Conservation (phyloP, 2,888 invertebrate genomes). For the Lamellibrachia satsuma region DNA sequence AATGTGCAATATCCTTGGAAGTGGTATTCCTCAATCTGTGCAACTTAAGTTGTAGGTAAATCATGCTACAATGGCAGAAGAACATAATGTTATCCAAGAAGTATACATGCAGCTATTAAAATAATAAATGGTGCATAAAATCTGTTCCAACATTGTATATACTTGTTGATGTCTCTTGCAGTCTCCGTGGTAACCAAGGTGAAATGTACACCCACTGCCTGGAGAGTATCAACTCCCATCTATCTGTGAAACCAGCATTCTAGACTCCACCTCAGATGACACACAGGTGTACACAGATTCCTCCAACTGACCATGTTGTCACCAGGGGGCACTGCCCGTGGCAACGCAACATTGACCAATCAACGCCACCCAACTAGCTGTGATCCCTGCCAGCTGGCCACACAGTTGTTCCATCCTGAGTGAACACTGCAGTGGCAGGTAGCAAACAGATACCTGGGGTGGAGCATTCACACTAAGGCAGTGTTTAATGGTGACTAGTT, state of each 20-base stretch:
- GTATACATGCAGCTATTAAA: neutral
- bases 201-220: neutral
- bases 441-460: neutral
- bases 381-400: neutral
- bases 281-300: neutral
- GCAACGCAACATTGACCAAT: neutral
- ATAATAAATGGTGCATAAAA: neutral
- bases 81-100: neutral
- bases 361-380: neutral
- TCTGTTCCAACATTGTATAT: neutral
- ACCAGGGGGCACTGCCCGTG: neutral
- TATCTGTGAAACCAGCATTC: neutral
- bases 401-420: neutral
- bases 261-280: neutral
- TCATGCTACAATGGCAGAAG: neutral
- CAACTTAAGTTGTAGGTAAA: neutral
- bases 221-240: neutral
- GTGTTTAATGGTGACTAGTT: conserved; percentile 8
- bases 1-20: neutral
- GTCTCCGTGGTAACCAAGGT: neutral
- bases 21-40: neutral
- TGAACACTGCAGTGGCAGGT: neutral
- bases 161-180: neutral
- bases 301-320: neutral
- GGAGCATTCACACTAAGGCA: neutral